Conservation (phyloP, 2,113 vertebrate species). For the Labeo catla region DNA sequence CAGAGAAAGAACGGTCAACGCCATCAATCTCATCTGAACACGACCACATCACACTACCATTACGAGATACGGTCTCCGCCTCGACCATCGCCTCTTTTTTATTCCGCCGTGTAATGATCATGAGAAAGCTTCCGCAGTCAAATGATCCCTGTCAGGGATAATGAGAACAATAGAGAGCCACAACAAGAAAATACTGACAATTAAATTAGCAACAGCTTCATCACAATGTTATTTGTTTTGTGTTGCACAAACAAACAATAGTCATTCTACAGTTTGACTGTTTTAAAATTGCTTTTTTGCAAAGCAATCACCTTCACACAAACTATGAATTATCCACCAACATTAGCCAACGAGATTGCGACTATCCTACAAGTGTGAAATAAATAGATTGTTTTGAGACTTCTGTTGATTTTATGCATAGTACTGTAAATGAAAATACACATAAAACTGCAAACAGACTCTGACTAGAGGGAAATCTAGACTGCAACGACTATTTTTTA, state of each 20-base stretch:
- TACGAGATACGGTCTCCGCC: conserved; percentile 43
- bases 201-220: conserved; percentile 39
- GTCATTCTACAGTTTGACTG: background rate
- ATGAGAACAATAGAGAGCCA: conserved; percentile 33
- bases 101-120: conserved; percentile 38
- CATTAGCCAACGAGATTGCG: background rate
- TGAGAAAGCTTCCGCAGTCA: conserved; percentile 29
- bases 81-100: conserved; percentile 39
- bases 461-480: background rate
- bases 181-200: conserved; percentile 17
- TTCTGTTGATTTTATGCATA: background rate
- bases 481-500: background rate
- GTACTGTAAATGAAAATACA: background rate
- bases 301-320: background rate
- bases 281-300: conserved; percentile 2
- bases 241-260: conserved; percentile 6
- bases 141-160: conserved; percentile 47
- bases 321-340: conserved; percentile 2
- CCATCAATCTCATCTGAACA: conserved; percentile 50
- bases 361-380: background rate
- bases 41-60: conserved; percentile 49
- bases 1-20: conserved; percentile 45
- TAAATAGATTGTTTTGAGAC: conserved; percentile 9
- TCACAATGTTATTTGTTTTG: conserved; percentile 15
- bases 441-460: background rate